Base-by-base conservation (phyloP, 2,113 vertebrate species). In the Castor canadensis region DNA sequence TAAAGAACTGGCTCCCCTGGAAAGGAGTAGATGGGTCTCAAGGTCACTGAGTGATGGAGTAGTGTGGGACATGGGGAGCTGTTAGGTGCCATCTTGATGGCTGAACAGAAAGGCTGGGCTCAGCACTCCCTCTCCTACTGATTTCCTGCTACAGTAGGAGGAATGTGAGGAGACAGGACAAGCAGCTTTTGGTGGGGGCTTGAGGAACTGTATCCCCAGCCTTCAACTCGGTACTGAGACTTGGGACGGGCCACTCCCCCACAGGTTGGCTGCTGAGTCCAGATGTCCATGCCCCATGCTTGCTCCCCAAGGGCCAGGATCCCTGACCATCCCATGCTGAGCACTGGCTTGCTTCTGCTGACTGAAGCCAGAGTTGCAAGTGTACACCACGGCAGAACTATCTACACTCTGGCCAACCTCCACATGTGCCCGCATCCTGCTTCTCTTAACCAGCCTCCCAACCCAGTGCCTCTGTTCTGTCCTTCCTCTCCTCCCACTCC, bases 301-400 rank as follows among this genome's bases (percentile, higher is more conserved):
- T 16, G 17, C 19, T 15, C 3, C 0, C 4, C n/a, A 79, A 35
- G 10, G 5, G 66, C 35, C 0, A 0, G 15, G 28, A 10, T 12
- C 22, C 5, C 66, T 17, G 0, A 6, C 45, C 8, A 9, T 4
- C 22, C 69, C 13, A 3, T 13, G 0, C 1, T 17, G 15, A 11
- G 19, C 9, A 20, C 60, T 30, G 3, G 2, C 20, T n/a, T 8
- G 75, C 30, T 56, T 22, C 13, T 35, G 2, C 3, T 49, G 22
- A 47, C 19, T 5, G 40, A 40, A 58, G 11, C 52, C 45, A 16
- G 15, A 10, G 7, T 1, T 13, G 20, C 13, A 4, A 12, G 20
- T 35, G 45, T 82, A 0, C 43, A 58, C 64, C 76, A 9, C 24
- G 28, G 54, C 35, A 24, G 52, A 94, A 40, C 0, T 0, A 20